These are phyloP conservation scores for Pycnonotus jocosus DNA, from an alignment of 2,113 vertebrate species.

Conservation along the genomic window DNA sequence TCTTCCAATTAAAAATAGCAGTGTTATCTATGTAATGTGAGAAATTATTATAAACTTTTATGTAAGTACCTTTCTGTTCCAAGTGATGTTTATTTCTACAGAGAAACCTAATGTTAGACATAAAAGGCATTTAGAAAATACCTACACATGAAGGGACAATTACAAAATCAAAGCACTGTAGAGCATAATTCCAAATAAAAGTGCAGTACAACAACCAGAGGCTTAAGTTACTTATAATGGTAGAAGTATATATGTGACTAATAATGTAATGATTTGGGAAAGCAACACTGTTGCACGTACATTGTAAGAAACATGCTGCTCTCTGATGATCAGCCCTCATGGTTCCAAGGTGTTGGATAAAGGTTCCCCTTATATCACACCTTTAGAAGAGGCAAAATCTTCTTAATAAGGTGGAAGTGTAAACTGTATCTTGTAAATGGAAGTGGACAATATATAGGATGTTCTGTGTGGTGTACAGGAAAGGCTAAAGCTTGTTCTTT, in stretches of 20 bases:
- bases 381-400: background rate
- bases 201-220: background rate
- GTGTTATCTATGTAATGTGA: background rate
- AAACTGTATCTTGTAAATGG: background rate
- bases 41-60: background rate
- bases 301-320: background rate
- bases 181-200: background rate
- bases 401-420: background rate
- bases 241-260: background rate
- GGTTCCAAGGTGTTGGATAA: background rate
- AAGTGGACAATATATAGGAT: background rate
- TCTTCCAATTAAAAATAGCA: background rate
- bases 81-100: background rate
- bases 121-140: background rate
- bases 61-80: background rate
- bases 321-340: background rate
- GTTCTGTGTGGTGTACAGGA: background rate
- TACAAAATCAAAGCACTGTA: background rate
- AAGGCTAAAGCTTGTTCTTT: background rate
- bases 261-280: background rate
- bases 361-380: background rate
- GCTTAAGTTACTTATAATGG: background rate
- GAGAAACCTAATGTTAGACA: background rate
- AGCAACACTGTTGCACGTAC: background rate
- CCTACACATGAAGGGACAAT: background rate